A percentile compares a stretch with the other conserved stretches of the same genome.
These are phyloP conservation scores for Bacillus rossius DNA, from an alignment of 1,140 invertebrate species.

Conservation along the genomic window DNA sequence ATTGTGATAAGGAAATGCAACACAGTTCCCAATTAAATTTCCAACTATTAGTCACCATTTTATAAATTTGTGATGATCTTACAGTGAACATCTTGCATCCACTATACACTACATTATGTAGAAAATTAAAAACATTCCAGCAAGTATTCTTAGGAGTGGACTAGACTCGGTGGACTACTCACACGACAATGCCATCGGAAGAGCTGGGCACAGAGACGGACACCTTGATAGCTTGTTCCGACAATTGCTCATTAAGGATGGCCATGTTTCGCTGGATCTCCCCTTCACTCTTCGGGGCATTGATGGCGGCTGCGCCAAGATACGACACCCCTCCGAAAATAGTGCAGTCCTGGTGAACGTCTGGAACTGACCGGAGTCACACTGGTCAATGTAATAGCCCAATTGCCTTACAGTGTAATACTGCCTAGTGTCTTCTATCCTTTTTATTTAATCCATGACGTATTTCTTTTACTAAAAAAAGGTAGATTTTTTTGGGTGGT, in stretches of 20 bases:
- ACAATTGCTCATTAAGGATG: slow-evolving; percentile 71
- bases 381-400: background rate
- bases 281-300: slow-evolving; percentile 87
- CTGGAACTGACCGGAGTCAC: slow-evolving; percentile 35
- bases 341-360: slow-evolving; percentile 80
- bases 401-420: too few species aligned
- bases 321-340: slow-evolving; percentile 93
- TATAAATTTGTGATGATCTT: too few species aligned
- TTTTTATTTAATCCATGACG: too few species aligned
- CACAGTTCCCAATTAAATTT: background rate
- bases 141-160: too few species aligned
- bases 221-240: slow-evolving; percentile 74
- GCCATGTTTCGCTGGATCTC: slow-evolving; percentile 95
- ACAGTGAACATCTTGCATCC: too few species aligned
- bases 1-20: background rate
- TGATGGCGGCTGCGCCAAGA: slow-evolving; percentile 87
- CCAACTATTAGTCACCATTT: too few species aligned
- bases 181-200: slow-evolving; percentile 79
- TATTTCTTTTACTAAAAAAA: too few species aligned
- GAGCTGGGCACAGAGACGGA: slow-evolving; percentile 87
- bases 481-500: too few species aligned
- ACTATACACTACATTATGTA: too few species aligned
- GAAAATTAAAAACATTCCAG: too few species aligned
- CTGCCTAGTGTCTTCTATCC: too few species aligned
- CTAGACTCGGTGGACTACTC: too few species aligned